Conservation (phyloP, 2,113 vertebrate genomes). For the Pheucticus melanocephalus region DNA sequence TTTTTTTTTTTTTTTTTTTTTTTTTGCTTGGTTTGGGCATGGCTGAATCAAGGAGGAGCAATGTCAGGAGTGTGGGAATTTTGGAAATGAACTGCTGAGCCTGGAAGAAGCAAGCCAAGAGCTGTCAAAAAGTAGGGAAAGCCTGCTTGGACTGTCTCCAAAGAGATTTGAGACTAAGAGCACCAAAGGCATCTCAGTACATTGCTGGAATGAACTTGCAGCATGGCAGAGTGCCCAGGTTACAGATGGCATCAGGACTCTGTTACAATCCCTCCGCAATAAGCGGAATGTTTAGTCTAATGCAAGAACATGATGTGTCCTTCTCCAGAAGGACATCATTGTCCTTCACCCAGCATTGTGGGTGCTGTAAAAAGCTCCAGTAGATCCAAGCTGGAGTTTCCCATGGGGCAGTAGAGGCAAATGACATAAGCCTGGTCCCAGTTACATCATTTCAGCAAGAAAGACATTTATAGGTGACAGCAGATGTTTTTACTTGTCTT, state of each 20-base stretch:
- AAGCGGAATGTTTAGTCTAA: background rate
- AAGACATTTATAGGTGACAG: background rate
- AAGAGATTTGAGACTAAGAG: background rate
- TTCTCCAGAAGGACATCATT: background rate
- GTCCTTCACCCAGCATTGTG: background rate
- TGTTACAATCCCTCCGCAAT: background rate
- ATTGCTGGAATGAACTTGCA: background rate
- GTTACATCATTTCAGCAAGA: background rate
- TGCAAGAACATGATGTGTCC: background rate
- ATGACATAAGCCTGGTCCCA: background rate
- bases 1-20: background rate
- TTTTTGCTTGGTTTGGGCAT: background rate
- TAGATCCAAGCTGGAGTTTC: background rate
- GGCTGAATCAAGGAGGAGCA: background rate
- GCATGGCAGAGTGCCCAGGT: slow-evolving; percentile 16
- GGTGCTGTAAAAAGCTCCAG: background rate
- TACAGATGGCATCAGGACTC: slow-evolving; percentile 11
- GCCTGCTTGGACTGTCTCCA: slow-evolving; percentile 25
- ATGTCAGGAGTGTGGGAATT: background rate
- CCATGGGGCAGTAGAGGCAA: background rate
- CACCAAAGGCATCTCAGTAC: background rate
- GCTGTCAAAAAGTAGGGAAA: slow-evolving; percentile 11
- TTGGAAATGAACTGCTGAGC: background rate
- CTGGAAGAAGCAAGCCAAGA: background rate
- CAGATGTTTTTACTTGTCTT: background rate